These are phyloP conservation scores for Oceanodroma leucorhoa DNA, from an alignment of 2,797 vertebrate genomes.

Conservation along the genomic window DNA sequence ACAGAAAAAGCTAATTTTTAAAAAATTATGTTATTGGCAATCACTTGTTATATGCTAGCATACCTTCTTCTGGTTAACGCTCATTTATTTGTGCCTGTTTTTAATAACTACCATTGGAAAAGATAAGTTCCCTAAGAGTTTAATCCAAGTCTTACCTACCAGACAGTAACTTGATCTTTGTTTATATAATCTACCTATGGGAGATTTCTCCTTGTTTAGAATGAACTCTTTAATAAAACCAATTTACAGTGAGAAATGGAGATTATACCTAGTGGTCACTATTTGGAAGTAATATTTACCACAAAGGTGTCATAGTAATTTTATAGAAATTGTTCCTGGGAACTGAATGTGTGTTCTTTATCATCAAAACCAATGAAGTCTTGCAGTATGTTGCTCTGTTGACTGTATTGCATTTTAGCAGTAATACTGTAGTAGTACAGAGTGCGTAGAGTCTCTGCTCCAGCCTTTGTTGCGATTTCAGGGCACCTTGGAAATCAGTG, in stretches of 20 bases:
- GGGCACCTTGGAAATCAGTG: neutral
- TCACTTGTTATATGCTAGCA: neutral
- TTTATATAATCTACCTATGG: neutral
- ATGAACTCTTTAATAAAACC: neutral
- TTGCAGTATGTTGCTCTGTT: neutral
- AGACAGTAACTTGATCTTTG: neutral
- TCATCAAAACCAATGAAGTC: neutral
- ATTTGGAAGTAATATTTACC: neutral
- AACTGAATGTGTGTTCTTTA: neutral
- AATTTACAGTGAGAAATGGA: neutral
- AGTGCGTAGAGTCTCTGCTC: neutral
- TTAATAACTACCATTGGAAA: neutral
- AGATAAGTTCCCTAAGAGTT: neutral
- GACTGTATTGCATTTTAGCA: neutral
- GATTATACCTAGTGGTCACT: neutral
- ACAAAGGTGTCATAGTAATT: neutral
- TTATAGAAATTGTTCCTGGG: neutral
- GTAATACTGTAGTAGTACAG: neutral
- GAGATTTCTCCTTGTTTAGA: neutral
- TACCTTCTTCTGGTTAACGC: neutral
- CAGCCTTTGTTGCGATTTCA: neutral
- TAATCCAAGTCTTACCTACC: neutral
- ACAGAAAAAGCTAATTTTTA: neutral
- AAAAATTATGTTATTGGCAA: neutral
- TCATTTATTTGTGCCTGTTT: neutral